Percentiles rank a stretch among this genome's conserved stretches.
Evolutionary conservation across 2,113 vertebrate species (phyloP).

Genomic region (Symphodus melops): DNA sequence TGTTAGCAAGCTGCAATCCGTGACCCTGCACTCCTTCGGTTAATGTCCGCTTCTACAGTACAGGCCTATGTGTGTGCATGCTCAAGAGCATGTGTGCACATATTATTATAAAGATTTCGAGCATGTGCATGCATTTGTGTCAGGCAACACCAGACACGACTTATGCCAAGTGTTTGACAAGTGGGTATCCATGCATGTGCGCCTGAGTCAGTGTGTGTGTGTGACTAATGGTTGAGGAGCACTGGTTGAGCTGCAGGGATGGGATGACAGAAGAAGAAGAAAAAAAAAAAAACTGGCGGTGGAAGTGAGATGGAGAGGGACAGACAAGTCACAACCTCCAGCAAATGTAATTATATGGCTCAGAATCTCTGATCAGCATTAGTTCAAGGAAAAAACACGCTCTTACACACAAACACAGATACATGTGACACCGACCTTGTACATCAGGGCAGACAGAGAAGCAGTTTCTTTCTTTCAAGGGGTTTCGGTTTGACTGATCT

Average conservation of each 20-base stretch:
- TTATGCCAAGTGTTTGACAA: not conserved
- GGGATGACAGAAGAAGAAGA: conserved; percentile 30
- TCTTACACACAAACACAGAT: conserved; percentile 14
- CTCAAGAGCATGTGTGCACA: not conserved
- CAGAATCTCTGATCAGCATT: conserved; percentile 37
- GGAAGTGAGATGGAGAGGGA: conserved; percentile 33
- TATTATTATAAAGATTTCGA: not conserved
- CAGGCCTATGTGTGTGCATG: not conserved
- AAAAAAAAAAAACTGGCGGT: conserved; percentile 33
- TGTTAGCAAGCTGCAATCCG: conserved; percentile 67
- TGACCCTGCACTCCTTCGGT: conserved; percentile 64
- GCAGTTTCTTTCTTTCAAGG: not conserved
- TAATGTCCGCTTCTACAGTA: conserved; percentile 25
- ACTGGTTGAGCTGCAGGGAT: conserved; percentile 34
- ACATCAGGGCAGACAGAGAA: not conserved
- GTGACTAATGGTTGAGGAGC: conserved; percentile 38
- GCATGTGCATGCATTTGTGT: not conserved
- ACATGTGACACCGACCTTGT: conserved; percentile 35
- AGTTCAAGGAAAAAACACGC: not conserved
- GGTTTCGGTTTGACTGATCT: too few species aligned
- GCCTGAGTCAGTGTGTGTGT: not conserved
- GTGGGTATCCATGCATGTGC: not conserved
- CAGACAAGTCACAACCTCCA: conserved; percentile 49
- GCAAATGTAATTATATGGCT: conserved; percentile 59
- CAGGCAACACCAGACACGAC: not conserved